phyloP scores from a whole-genome alignment of 1,140 invertebrate genomes.

The Drosophila ogumai region DNA sequence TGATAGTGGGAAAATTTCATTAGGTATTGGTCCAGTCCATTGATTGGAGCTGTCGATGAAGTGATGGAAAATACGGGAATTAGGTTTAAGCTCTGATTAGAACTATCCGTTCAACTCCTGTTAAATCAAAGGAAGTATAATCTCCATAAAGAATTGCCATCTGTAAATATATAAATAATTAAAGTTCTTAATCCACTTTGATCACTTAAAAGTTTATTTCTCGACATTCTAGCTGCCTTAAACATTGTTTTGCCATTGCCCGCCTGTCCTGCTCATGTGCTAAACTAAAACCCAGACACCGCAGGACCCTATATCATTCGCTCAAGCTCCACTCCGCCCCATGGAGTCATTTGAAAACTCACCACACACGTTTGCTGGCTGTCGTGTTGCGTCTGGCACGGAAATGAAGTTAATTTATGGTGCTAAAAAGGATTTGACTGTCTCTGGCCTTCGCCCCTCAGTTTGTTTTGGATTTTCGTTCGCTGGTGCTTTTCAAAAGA shows the following conservation, averaged over 20 bases:
- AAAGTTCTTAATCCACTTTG: neutral
- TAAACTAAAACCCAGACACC: constrained; percentile 18
- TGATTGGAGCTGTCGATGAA: constrained; percentile 28
- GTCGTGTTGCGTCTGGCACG: constrained; percentile 78
- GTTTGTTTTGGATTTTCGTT: constrained; percentile 46
- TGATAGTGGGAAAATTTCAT: constrained; percentile 28
- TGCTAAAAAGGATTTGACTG: constrained; percentile 79
- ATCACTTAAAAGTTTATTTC: neutral
- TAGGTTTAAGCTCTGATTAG: neutral
- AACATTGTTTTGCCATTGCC: neutral
- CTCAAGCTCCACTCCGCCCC: neutral
- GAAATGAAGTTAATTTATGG: constrained; percentile 83
- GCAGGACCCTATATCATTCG: constrained; percentile 16
- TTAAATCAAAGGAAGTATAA: neutral
- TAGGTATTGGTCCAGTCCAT: constrained; percentile 11
- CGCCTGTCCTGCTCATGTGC: neutral
- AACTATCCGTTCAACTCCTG: neutral
- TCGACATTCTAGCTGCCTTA: neutral
- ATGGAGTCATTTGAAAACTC: constrained; percentile 29
- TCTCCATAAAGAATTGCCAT: neutral
- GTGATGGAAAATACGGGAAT: neutral
- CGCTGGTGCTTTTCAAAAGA: constrained; percentile 21
- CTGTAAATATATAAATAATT: neutral
- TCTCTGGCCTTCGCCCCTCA: constrained; percentile 34
- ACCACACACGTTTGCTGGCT: constrained; percentile 69